Percentiles rank a stretch among this genome's conserved stretches.
These are phyloP conservation scores for Strigamia transsilvanica DNA, from an alignment of 2,888 invertebrate genomes.

Conservation along the genomic window DNA sequence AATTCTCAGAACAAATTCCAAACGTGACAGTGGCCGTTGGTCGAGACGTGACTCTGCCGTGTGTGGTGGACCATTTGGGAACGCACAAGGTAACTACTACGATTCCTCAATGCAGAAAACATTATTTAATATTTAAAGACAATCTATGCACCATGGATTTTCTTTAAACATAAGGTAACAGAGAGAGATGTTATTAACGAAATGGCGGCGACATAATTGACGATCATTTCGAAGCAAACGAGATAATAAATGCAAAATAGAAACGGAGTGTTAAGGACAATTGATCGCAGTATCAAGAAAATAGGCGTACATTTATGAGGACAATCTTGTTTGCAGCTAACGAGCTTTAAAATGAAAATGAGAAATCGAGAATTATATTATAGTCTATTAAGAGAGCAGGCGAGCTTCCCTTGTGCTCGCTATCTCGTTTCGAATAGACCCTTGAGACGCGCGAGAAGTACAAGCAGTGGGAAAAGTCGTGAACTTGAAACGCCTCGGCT, in stretches of 20 bases:
- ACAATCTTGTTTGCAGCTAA: constrained; percentile 30
- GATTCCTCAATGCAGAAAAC: too few relatives aligned
- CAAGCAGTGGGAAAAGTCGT: constrained; percentile 25
- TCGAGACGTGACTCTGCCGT: constrained; percentile 86
- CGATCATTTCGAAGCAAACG: neutral
- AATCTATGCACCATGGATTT: too few relatives aligned
- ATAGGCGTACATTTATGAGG: constrained; percentile 23
- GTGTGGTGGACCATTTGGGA: constrained; percentile 89
- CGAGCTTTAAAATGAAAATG: constrained; percentile 30
- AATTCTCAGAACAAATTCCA: constrained; percentile 88
- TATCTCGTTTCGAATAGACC: constrained; percentile 26
- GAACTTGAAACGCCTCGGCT: constrained; percentile 13
- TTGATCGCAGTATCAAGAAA: constrained; percentile 7
- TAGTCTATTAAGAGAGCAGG: constrained; percentile 30
- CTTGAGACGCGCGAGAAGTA: constrained; percentile 2
- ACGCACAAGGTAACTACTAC: constrained; percentile 87
- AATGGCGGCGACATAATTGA: neutral
- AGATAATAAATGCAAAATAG: constrained; percentile 26
- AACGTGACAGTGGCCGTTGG: constrained; percentile 91
- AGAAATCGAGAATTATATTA: constrained; percentile 30
- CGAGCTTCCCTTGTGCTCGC: constrained; percentile 12
- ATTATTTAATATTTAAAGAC: too few relatives aligned
- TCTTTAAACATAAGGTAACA: constrained; percentile 85
- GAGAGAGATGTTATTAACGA: neutral
- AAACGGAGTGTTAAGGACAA: constrained; percentile 30